Evolutionary conservation across 2,888 invertebrate species (phyloP).

Genomic region (Achlya flavicornis): DNA sequence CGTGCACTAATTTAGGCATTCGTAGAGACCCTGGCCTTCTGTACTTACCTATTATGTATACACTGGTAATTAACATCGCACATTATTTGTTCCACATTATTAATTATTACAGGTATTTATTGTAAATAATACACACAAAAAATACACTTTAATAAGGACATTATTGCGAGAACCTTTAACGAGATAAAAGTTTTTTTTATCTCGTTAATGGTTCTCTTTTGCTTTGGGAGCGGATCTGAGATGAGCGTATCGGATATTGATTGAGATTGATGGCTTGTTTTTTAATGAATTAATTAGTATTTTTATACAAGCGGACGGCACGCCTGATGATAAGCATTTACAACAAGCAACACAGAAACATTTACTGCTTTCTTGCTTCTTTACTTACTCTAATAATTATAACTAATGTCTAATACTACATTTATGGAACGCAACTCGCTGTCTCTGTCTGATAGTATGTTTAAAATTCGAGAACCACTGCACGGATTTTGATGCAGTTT

Average conservation of each 20-base stretch:
- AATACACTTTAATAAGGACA: conserved; percentile 50
- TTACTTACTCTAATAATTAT: no score
- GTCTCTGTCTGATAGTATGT: no score
- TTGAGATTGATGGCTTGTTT: background rate
- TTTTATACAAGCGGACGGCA: no score
- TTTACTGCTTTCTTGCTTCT: no score
- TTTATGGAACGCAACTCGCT: no score
- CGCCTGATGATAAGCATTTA: no score
- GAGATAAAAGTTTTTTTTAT: conserved; percentile 36
- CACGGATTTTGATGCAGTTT: no score
- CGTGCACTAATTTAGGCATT: background rate
- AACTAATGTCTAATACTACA: no score
- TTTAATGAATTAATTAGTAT: background rate
- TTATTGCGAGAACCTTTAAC: conserved; percentile 31
- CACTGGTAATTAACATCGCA: conserved; percentile 46
- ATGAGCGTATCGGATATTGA: conserved; percentile 2
- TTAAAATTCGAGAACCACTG: no score
- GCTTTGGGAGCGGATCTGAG: conserved; percentile 18
- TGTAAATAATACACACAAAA: conserved; percentile 45
- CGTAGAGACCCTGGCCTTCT: background rate
- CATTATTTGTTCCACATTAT: conserved; percentile 59
- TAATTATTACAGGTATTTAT: conserved; percentile 51
- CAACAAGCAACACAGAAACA: no score
- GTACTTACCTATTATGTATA: conserved; percentile 17
- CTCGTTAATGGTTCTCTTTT: no score